These are phyloP conservation scores for Pseudochromis fuscus DNA, from an alignment of 2,797 vertebrate genomes.

Conservation along the genomic window DNA sequence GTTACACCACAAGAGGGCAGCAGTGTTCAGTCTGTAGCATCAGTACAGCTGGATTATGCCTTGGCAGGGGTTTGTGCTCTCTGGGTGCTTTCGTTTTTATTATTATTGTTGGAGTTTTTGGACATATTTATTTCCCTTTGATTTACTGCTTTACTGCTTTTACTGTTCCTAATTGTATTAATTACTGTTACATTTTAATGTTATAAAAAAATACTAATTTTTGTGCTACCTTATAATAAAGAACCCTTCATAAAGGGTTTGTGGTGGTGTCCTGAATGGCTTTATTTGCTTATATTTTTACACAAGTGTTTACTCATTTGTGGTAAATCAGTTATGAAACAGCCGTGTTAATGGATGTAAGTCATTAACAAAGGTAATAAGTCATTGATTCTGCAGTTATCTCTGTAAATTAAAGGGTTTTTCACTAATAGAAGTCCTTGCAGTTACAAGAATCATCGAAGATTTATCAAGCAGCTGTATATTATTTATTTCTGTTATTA, in stretches of 20 bases:
- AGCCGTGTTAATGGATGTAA: background rate
- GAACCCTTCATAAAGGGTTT: background rate
- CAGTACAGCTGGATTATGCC: too few species aligned
- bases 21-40: background rate
- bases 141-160: background rate
- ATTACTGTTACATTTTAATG: background rate
- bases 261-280: background rate
- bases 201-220: background rate
- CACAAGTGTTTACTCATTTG: too few species aligned
- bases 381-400: background rate
- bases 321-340: background rate
- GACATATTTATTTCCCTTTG: background rate
- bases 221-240: background rate
- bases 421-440: background rate
- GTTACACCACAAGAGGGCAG: background rate
- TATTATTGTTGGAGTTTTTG: background rate
- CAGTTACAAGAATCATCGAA: too few species aligned
- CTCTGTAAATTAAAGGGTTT: background rate
- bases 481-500: conserved; percentile 1
- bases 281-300: too few species aligned
- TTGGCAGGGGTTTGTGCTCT: too few species aligned
- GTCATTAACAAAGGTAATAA: background rate
- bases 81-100: background rate
- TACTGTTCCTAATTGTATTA: background rate
- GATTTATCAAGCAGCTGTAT: background rate